These are phyloP conservation scores for Anagrus nilaparvatae DNA, from an alignment of 1,140 invertebrate species.

Conservation along the genomic window DNA sequence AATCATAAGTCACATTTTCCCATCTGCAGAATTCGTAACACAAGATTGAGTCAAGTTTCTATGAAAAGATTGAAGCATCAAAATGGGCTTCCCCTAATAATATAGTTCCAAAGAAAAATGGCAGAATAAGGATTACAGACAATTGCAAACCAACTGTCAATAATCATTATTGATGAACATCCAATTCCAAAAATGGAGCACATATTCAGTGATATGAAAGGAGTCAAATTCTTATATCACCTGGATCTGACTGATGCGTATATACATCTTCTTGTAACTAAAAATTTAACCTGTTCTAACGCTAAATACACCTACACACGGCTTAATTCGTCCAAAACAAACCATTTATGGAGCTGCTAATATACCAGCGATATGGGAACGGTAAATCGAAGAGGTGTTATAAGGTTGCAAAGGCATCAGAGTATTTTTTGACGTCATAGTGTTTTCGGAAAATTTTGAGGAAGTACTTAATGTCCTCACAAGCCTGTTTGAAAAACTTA, in stretches of 20 bases:
- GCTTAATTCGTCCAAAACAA: slow-evolving; percentile 17
- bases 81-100: too few species aligned
- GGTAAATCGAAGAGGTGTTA: slow-evolving; percentile 10
- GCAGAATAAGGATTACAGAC: slow-evolving; percentile 19
- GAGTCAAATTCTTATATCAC: slow-evolving; percentile 16
- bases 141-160: slow-evolving; percentile 24
- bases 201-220: too few species aligned
- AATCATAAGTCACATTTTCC: too few species aligned
- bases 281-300: slow-evolving; percentile 17
- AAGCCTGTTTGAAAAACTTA: neutral
- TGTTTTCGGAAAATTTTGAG: slow-evolving; percentile 5
- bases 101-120: slow-evolving; percentile 20
- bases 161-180: slow-evolving; percentile 23
- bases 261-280: slow-evolving; percentile 14
- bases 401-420: neutral
- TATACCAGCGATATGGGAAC: slow-evolving; percentile 13
- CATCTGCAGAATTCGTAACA: too few species aligned
- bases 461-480: slow-evolving; percentile 1
- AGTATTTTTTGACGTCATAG: slow-evolving; percentile 10
- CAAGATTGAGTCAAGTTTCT: too few species aligned
- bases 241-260: slow-evolving; percentile 19
- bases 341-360: slow-evolving; percentile 18
- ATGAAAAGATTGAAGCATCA: too few species aligned
- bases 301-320: slow-evolving; percentile 20
- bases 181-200: slow-evolving; percentile 19